phyloP scores from a whole-genome alignment of 2,888 invertebrate species.

The Linnaemya vulpina region DNA sequence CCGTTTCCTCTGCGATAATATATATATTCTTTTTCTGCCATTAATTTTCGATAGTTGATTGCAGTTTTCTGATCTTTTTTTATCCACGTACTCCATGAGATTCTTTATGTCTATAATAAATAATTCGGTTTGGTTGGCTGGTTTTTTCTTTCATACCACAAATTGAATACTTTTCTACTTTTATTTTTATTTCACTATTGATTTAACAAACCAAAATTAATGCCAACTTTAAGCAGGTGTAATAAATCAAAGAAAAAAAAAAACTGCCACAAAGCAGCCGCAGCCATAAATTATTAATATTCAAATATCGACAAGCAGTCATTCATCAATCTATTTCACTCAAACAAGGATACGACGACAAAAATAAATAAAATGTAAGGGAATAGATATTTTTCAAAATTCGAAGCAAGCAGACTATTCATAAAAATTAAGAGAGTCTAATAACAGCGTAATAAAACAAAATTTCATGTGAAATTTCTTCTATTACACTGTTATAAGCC shows the following conservation, averaged over 20 bases:
- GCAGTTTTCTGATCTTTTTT: constrained; percentile 8
- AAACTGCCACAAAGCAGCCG: not conserved
- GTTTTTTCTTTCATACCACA: not conserved
- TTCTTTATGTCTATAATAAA: constrained; percentile 28
- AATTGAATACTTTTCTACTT: not conserved
- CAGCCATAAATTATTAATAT: not conserved
- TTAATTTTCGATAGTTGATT: constrained; percentile 28
- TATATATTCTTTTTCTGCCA: not conserved
- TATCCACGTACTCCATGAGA: not conserved
- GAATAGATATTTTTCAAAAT: not conserved
- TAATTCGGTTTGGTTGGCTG: constrained; percentile 5
- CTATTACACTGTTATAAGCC: too few species aligned
- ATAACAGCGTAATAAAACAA: too few species aligned
- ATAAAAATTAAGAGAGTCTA: too few species aligned
- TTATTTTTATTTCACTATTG: not conserved
- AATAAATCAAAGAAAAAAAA: not conserved
- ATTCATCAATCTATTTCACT: constrained; percentile 13
- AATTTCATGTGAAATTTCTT: too few species aligned
- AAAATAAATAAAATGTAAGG: too few species aligned
- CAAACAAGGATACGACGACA: too few species aligned
- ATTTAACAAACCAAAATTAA: constrained; percentile 18
- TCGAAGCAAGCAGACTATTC: not conserved
- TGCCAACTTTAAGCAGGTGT: not conserved
- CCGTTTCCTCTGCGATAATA: constrained; percentile 19
- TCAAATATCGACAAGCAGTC: not conserved